Evolutionary conservation across 1,140 invertebrate species (phyloP).

Genomic region (Pollicipes pollicipes): DNA sequence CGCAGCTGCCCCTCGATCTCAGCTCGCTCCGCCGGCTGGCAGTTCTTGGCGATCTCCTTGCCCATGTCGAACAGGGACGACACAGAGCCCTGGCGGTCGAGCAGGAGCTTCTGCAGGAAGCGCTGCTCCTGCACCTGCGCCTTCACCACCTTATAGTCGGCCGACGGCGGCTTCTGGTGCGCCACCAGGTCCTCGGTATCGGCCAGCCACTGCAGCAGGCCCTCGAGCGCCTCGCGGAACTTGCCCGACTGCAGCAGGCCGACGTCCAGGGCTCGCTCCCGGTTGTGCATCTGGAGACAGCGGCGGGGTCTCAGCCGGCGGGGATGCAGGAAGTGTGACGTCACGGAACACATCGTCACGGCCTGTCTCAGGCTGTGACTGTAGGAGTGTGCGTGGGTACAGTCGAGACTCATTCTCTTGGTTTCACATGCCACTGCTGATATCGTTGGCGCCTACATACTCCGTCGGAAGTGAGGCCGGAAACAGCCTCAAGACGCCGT

Average conservation of each 20-base stretch:
- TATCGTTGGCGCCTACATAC: no score
- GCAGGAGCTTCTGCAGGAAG: slow-evolving; percentile 88
- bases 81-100: slow-evolving; percentile 83
- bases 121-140: slow-evolving; percentile 43
- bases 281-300: slow-evolving; percentile 27
- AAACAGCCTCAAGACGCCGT: no score
- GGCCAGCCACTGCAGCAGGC: slow-evolving; percentile 78
- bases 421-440: no score
- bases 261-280: slow-evolving; percentile 72
- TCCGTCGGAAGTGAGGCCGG: no score
- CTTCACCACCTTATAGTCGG: slow-evolving; percentile 93
- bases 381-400: no score
- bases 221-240: slow-evolving; percentile 86
- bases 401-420: no score
- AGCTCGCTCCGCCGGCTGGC: slow-evolving; percentile 60
- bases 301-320: no score
- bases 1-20: slow-evolving; percentile 76
- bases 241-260: slow-evolving; percentile 85
- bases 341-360: no score
- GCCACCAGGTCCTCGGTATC: slow-evolving; percentile 91
- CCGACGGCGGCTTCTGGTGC: slow-evolving; percentile 88
- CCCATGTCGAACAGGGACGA: slow-evolving; percentile 70
- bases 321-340: no score
- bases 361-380: no score
- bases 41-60: slow-evolving; percentile 64